phyloP scores from a whole-genome alignment of 2,888 invertebrate species.

The Synanthedon vespiformis region DNA sequence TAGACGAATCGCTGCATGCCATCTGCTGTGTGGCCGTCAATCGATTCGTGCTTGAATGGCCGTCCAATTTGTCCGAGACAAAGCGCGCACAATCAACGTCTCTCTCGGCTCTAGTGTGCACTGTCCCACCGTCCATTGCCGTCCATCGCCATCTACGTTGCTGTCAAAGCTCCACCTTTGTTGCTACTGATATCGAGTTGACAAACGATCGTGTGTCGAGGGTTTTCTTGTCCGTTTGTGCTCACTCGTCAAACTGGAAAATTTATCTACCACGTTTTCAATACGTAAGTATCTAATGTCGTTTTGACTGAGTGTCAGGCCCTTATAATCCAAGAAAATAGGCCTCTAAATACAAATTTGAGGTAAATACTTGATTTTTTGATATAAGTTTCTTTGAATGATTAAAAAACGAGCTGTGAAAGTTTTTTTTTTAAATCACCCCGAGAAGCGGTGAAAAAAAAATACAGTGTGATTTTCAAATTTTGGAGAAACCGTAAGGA shows the following conservation, averaged over 20 bases:
- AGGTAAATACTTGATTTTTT: no score
- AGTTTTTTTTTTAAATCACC: no score
- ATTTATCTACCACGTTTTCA: constrained; percentile 2
- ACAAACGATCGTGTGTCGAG: not conserved
- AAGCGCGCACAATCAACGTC: not conserved
- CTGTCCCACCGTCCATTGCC: not conserved
- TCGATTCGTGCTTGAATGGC: not conserved
- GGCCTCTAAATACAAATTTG: no score
- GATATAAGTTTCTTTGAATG: no score
- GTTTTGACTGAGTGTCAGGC: no score
- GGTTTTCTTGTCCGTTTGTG: not conserved
- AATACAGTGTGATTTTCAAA: no score
- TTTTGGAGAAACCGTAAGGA: no score
- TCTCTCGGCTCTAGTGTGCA: not conserved
- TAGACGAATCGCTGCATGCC: not conserved
- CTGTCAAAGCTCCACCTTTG: not conserved
- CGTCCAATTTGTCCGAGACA: not conserved
- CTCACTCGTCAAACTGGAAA: constrained; percentile 3
- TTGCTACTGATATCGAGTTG: not conserved
- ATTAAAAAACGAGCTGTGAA: no score
- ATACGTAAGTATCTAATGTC: no score
- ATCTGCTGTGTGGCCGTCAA: not conserved
- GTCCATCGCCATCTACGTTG: not conserved
- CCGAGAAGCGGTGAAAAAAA: no score
- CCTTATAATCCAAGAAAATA: no score